phyloP scores from a whole-genome alignment of 2,888 invertebrate genomes.

The Chrysolina oricalcia region DNA sequence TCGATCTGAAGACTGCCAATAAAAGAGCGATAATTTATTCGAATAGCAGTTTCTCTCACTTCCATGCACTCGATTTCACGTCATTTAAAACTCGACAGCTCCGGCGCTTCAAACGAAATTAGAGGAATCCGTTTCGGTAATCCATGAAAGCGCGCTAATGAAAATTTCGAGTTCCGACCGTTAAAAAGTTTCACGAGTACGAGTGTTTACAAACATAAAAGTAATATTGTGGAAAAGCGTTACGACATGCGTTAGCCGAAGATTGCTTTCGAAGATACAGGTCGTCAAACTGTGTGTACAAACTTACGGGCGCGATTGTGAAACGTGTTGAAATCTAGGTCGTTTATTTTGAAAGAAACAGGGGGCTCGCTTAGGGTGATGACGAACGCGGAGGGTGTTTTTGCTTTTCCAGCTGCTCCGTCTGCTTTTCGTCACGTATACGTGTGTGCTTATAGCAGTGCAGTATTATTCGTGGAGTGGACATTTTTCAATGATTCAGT shows the following conservation, averaged over 20 bases:
- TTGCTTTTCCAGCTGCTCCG: conserved; percentile 5
- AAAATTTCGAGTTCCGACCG: background rate
- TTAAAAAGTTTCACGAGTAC: background rate
- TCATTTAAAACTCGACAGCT: background rate
- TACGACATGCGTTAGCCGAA: background rate
- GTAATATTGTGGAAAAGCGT: background rate
- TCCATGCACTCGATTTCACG: background rate
- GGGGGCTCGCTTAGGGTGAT: background rate
- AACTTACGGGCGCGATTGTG: background rate
- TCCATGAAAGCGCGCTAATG: conserved; percentile 1
- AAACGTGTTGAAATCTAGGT: background rate
- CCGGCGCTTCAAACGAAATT: background rate
- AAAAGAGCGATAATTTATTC: no score
- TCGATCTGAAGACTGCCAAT: no score
- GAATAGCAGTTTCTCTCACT: no score
- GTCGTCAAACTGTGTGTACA: background rate
- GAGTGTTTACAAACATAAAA: conserved; percentile 7
- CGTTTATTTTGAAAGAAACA: background rate
- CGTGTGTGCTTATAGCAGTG: background rate
- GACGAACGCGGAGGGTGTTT: background rate
- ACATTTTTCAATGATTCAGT: no score
- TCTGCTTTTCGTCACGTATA: background rate
- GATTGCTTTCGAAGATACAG: background rate
- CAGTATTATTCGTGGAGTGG: no score
- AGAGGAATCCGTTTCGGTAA: background rate